Base-by-base conservation (phyloP, 2,888 invertebrate species). In the Rhingia campestris region DNA sequence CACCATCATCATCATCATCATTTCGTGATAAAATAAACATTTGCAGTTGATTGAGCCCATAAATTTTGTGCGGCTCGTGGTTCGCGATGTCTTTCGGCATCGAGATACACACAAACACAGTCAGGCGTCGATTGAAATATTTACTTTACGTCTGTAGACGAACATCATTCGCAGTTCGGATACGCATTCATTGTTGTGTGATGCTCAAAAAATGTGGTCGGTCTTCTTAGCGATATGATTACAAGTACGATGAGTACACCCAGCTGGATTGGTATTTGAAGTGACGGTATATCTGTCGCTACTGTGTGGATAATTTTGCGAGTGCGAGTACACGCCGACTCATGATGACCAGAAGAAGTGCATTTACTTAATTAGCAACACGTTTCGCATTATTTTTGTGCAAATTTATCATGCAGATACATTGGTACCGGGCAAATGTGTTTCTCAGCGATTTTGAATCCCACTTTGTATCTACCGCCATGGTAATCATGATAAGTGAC, bases 331-430 rank as follows among this genome's bases (percentile, higher is more conserved):
- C 43, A 7, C 49, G 33, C 72, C 45, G 69, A 59, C 35, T 45
- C 54, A 35, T 45, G 82, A 79, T 74, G 74, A 80, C 74, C 84
- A 84, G 43, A 49, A 74, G 66, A 70, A 75, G 80, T 70, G 66
- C 69, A 84, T 80, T 84, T 75, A 64, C 84, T 79, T 84, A 84
- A 84, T 84, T 84, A 80, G 74, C 79, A 75, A 80, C 84, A 84
- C 84, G 80, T 80, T 80, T 69, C 74, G 12, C 59, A 70, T 80
- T 54, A 56, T 70, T 69, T 74, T 63, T 37, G 53, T 45, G 53
- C 77, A 67, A 84, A 74, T 73, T 56, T 61, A 66, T 74, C 66
- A 56, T 49, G 47, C 66, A 51, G 56, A 61, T 39, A 72, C 41
- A n/a, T 30, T 6, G 12, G 14, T 12, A 53, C 39, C 53, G 5